Evolutionary conservation across 2,797 vertebrate genomes (phyloP).

Genomic region (Ptychobarbus kaznakovi): DNA sequence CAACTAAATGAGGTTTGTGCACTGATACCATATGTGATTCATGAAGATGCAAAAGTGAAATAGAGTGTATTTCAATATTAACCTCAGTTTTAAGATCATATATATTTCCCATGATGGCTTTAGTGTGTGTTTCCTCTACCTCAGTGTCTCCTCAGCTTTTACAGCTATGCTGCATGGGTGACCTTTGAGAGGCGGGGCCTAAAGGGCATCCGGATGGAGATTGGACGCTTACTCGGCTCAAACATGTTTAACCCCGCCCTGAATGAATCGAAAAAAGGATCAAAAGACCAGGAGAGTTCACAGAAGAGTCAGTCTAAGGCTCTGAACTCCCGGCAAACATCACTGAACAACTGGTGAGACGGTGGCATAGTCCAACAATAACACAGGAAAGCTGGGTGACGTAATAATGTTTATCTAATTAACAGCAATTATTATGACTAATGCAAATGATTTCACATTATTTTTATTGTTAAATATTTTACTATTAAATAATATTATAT

Average conservation of each 20-base stretch:
- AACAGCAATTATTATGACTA: background rate
- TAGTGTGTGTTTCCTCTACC: conserved; percentile 27
- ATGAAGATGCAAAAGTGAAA: background rate
- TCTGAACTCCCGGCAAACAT: background rate
- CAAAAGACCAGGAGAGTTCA: background rate
- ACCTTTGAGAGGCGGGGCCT: conserved; percentile 79
- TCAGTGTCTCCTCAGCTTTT: conserved; percentile 84
- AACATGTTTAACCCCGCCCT: conserved; percentile 75
- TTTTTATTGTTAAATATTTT: background rate
- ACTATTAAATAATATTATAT: background rate
- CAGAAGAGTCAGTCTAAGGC: conserved; percentile 31
- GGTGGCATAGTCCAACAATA: background rate
- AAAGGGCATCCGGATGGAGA: conserved; percentile 78
- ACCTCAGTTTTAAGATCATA: background rate
- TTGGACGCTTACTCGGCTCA: conserved; percentile 79
- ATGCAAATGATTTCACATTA: background rate
- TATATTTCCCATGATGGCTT: background rate
- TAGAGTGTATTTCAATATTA: background rate
- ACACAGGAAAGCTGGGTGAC: background rate
- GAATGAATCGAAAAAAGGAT: conserved; percentile 26
- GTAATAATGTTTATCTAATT: background rate
- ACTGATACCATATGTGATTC: background rate
- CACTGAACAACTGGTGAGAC: background rate
- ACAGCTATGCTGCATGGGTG: conserved; percentile 79
- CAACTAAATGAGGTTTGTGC: conserved; percentile 83